Evolutionary conservation across 2,888 invertebrate genomes (phyloP), one percentile per base, ranked within the genome.

Genomic region (Pristionchus japonicus): DNA sequence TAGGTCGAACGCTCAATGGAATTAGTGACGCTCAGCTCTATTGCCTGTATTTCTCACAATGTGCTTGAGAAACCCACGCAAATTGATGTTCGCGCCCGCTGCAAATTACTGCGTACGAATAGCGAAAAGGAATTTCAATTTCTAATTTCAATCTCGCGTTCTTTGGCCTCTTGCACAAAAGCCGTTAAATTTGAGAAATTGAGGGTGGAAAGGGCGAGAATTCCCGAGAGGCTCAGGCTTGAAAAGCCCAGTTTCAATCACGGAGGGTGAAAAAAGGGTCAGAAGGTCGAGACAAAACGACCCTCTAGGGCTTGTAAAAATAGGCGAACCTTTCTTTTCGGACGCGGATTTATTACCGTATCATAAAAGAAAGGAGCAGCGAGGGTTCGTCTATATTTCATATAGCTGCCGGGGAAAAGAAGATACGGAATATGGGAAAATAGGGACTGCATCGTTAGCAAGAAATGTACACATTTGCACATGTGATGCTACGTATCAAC

Each of bases 231-330:
- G 47, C n/a, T 3, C 74, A 31, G 6, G 57, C 23, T 9, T 70
- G 37, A 70, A 37, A 31, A 64, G 64, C 34, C 37, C 70, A 43
- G 23, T 77, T 77, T 43, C 77, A 77, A 77, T 77, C 77, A 77
- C 77, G 3, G 34, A 57, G n/a, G 52, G 70, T 17, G 37, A 70
- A 77, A 77, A 43, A 74, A 11, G n/a, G 3, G 43, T n/a, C 40
- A n/a, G n/a, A 47, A 27, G 37, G 70, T 70, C 37, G 37, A n/a
- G 40, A 67, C n/a, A n/a, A 67, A 31, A 15, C 4, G 67, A 13
- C 67, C 31, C 67, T 67, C 31, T 11, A 20, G 67, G 15, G 34
- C 67, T 31, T 7, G 64, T 13, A 64, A 64, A 64, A 31, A 64
- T 64, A 34, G 31, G 31, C 31, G 64, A 27, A 64, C 64, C 31